These are phyloP conservation scores for Globicephala melas DNA, from an alignment of 2,113 vertebrate species.

Conservation along the genomic window DNA sequence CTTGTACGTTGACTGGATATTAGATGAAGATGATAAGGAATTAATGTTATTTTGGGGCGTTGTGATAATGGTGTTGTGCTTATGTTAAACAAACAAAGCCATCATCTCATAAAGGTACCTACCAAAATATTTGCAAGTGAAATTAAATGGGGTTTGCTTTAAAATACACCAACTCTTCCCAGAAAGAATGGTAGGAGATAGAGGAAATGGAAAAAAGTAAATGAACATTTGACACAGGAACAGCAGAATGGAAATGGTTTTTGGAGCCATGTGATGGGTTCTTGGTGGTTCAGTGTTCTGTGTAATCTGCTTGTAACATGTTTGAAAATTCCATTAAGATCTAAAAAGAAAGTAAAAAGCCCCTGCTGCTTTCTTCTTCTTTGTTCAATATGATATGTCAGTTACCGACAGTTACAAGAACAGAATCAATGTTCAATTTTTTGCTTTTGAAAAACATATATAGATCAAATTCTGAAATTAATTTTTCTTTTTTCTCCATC, in stretches of 20 bases:
- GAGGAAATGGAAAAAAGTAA: neutral
- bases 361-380: neutral
- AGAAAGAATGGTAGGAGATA: neutral
- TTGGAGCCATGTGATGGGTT: neutral
- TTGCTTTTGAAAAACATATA: constrained; percentile 29
- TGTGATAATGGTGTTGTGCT: no score
- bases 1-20: neutral
- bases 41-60: neutral
- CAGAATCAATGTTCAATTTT: neutral
- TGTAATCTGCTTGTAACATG: neutral
- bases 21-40: neutral
- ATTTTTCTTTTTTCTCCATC: neutral
- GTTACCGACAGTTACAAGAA: neutral
- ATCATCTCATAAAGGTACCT: neutral
- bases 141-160: neutral
- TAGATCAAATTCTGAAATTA: constrained; percentile 5
- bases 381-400: neutral
- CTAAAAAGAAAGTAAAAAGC: neutral
- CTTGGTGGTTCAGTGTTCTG: neutral
- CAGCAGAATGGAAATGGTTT: neutral
- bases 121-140: neutral
- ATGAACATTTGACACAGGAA: neutral
- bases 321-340: neutral
- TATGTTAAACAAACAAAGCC: neutral
- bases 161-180: neutral